Base-by-base conservation (phyloP, 2,113 vertebrate species). In the Sinocyclocheilus rhinocerous region DNA sequence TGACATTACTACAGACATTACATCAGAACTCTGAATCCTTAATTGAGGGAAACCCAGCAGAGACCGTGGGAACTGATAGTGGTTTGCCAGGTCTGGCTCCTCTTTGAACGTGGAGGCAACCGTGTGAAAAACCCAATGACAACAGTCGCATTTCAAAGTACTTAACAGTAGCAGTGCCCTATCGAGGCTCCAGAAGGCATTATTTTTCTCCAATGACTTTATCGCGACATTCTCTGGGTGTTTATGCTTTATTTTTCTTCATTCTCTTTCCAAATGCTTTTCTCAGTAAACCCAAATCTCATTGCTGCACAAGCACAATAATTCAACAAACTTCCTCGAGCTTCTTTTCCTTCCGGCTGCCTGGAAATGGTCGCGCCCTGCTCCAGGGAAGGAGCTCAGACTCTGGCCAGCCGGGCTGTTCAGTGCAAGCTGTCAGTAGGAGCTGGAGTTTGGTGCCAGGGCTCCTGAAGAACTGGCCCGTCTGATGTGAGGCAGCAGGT, bases 391-490 rank as follows among this genome's bases (percentile, higher is more conserved):
- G 95, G 95, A 95, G 94, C 94, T 92, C 91, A 84, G 86, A 76
- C 70, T 26, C 29, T 42, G 85, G 61, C 86, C 89, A 85, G 92
- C 93, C 92, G 86, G 89, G 90, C 93, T 90, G 86, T 18, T 86
- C 83, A 77, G 87, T 72, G 89, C 92, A 93, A 89, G 90, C 90
- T 89, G 92, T 99, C 96, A 99, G 92, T 97, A 99, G 39, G 97
- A 97, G 89, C 97, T 95, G 12, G 96, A 95, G 65, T 96, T 97
- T 75, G 97, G 95, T 86, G 95, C 93, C 92, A 99, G 94, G 90
- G 97, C 98, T 93, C 98, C 98, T 93, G 98, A 99, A 92, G 98
- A 99, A 94, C 97, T 99, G 33, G 98, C 98, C 94, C 98, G 96
- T 91, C 98, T 96, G 95, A 99, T 99, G 89, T 99, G 98, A 82